Percentiles rank a stretch among this genome's conserved stretches.
Conservation (phyloP, 2,888 invertebrate genomes). For the Acanthosepion esculentum region DNA sequence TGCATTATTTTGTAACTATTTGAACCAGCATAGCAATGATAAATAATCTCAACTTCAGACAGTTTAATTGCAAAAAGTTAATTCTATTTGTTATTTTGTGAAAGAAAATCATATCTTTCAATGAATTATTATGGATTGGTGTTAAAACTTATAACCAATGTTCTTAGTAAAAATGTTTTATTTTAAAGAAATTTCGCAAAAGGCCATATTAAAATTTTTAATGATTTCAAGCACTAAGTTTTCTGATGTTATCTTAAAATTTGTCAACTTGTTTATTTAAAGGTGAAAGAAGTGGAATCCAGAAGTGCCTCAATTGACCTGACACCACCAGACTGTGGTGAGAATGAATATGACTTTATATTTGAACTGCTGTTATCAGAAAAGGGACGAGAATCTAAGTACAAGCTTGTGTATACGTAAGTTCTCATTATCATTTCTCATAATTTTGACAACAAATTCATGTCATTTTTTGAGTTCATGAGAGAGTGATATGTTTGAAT, state of each 20-base stretch:
- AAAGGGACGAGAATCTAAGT: slow-evolving; percentile 85
- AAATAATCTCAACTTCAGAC: not conserved
- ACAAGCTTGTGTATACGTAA: slow-evolving; percentile 89
- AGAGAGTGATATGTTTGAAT: not conserved
- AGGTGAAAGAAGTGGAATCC: slow-evolving; percentile 88
- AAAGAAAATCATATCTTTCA: not conserved
- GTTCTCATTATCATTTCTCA: slow-evolving; percentile 69
- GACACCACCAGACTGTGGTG: slow-evolving; percentile 80
- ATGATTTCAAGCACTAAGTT: not conserved
- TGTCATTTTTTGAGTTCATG: not conserved
- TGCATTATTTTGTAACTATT: not conserved
- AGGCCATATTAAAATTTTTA: not conserved
- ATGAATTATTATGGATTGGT: not conserved
- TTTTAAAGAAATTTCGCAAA: not conserved
- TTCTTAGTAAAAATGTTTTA: not conserved
- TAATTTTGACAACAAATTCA: not conserved
- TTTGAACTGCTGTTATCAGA: slow-evolving; percentile 87
- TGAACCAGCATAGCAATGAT: not conserved
- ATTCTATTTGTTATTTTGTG: no score
- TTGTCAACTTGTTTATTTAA: slow-evolving; percentile 56
- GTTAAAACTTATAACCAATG: not conserved
- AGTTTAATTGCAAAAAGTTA: not conserved
- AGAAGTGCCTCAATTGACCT: slow-evolving; percentile 90
- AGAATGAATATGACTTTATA: slow-evolving; percentile 79
- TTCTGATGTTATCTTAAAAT: not conserved